Base-by-base conservation (phyloP, 2,113 vertebrate genomes). In the Pavo muticus region DNA sequence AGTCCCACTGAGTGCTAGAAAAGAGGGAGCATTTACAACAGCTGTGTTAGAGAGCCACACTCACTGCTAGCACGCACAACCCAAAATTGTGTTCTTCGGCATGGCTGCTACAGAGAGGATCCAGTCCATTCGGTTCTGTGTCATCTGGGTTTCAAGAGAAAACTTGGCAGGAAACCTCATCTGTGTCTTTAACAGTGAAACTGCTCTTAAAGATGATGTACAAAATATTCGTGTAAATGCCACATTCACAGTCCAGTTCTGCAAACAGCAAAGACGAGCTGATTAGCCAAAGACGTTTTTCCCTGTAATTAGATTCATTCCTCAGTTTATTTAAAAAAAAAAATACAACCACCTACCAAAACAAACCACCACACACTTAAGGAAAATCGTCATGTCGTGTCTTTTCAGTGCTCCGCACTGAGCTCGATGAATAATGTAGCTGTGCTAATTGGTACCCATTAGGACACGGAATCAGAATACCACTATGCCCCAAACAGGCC, bases 381-480 rank as follows among this genome's bases (percentile, higher is more conserved):
- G 63, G 61, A 75, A 47, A 83, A 47, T 44, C 56, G 24, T 87
- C 61, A 68, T 42, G 75, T 70, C 75, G 69, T 63, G 2, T 40
- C 68, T 72, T 90, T 90, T n/a, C 83, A 35, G 14, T 50, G 85
- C 82, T 85, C 47, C 63, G 44, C 68, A 45, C 72, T 37, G 79
- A 84, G 64, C 0, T 4, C n/a, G 47, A 37, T 91, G 88, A 94
- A 87, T 88, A 87, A 95, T 79, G 83, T 63, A 70, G 14, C 76
- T 79, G 73, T 61, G 73, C 93, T 96, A 96, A 97, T 81, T 96
- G 96, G 95, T 63, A 84, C 76, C 95, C 83, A 94, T 94, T 93
- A 95, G 90, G 90, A 74, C 88, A 84, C 40, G 9, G 86, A 89
- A 91, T 85, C 77, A 85, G 90, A 95, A 94, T 93, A 24, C 76